Conservation (phyloP, 2,888 invertebrate species). For the Napeogenes sylphis region DNA sequence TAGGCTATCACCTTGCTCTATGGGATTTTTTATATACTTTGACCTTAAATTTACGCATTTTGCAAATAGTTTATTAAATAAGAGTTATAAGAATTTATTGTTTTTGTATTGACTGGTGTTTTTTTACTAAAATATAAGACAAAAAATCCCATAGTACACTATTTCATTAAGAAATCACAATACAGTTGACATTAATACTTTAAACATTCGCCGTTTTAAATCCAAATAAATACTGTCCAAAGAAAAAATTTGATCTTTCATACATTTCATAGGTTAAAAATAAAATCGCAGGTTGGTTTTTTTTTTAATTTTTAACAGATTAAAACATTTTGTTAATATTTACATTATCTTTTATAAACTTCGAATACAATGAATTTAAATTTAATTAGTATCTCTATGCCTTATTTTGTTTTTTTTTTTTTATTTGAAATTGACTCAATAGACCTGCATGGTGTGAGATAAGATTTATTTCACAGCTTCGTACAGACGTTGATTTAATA, state of each 20-base stretch:
- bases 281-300: too few relatives aligned
- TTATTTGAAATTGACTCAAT: too few relatives aligned
- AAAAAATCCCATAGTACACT: conserved; percentile 12
- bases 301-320: too few relatives aligned
- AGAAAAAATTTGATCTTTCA: conserved; percentile 16
- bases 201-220: conserved; percentile 4
- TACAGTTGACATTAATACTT: conserved; percentile 8
- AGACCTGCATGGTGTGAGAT: too few relatives aligned
- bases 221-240: conserved; percentile 20
- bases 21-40: conserved; percentile 32
- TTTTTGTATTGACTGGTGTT: not conserved
- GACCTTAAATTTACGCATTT: not conserved
- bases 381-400: too few relatives aligned
- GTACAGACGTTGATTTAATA: conserved; percentile 15
- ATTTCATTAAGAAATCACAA: conserved; percentile 16
- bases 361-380: too few relatives aligned
- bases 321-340: too few relatives aligned
- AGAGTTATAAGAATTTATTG: too few relatives aligned
- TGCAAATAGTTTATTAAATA: too few relatives aligned
- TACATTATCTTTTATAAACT: too few relatives aligned
- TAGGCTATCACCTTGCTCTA: conserved; percentile 36
- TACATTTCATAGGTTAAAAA: conserved; percentile 1
- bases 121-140: not conserved
- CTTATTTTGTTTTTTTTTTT: too few relatives aligned
- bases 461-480: too few relatives aligned